A percentile compares a stretch with the other conserved stretches of the same genome.
Conservation (phyloP, 2,113 vertebrate genomes). For the Otus sunia region DNA sequence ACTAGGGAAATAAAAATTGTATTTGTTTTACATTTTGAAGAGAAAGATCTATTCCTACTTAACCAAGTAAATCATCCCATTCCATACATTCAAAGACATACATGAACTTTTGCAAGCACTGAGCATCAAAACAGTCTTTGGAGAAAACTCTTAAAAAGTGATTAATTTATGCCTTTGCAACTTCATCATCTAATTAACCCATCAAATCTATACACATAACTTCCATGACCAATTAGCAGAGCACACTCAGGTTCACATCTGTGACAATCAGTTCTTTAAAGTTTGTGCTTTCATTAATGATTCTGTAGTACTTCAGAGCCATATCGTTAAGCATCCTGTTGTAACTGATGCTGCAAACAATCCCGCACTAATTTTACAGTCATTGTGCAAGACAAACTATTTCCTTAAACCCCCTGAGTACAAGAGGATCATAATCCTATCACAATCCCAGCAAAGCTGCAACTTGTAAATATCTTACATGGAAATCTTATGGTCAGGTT, state of each 20-base stretch:
- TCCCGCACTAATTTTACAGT: not conserved
- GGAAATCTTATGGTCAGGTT: not conserved
- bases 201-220: not conserved
- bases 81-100: not conserved
- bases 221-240: not conserved
- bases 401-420: not conserved
- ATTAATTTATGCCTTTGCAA: not conserved
- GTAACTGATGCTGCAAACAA: not conserved
- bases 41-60: not conserved
- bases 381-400: not conserved
- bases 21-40: not conserved
- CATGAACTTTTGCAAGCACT: not conserved
- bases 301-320: not conserved
- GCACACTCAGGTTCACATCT: not conserved
- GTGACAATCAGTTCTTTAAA: not conserved
- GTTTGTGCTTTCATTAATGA: not conserved
- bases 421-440: not conserved
- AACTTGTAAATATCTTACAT: not conserved
- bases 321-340: not conserved
- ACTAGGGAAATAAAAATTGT: not conserved
- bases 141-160: not conserved
- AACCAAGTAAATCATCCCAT: not conserved
- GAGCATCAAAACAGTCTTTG: not conserved
- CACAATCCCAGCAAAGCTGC: not conserved
- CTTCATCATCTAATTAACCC: not conserved